Evolutionary conservation across 2,113 vertebrate species (phyloP), one percentile per base, ranked within the genome.

Genomic region (Dryoscopus gambensis): DNA sequence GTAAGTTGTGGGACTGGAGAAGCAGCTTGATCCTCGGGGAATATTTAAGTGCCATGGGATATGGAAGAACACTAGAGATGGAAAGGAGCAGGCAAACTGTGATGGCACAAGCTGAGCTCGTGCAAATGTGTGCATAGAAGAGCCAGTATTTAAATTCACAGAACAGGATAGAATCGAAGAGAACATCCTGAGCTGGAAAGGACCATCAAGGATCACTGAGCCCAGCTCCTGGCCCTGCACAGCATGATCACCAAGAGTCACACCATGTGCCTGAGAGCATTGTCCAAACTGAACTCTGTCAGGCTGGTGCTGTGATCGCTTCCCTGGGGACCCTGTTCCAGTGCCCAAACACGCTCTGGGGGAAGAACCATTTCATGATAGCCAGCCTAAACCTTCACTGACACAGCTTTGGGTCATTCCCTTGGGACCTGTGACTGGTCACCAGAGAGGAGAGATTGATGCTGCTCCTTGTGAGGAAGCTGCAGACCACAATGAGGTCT

Each of bases 91-190:
- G 28, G 55, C 28, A 40, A 74, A 62, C 15, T 6, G 4, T 3
- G 25, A 42, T 0, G 0, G 50, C 53, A 13, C 24, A 4, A 21
- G 40, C 31, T 7, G 13, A 31, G 20, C 15, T 33, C 0, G 2
- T 22, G 56, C 2, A 30, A 1, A 30, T 4, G 15, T 3, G 3
- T 2, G 9, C 53, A 27, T 22, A 69, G 40, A 31, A 64, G 57
- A 81, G 24, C 17, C 27, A 15, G n/a, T 0, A 0, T n/a, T 65
- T 49, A 27, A 63, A 63, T 25, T 31, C 10, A 37, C 5, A 55
- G 15, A 33, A 68, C 8, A 15, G 10, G 35, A 40, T 3, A 55
- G 21, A 55, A 47, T 70, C 4, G 5, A 59, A 52, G 27, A 70
- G 64, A 56, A 42, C 28, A 33, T 33, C 10, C 15, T 49, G 64